Evolutionary conservation across 2,113 vertebrate species (phyloP).

Genomic region (Rhinolophus ferrumequinum): DNA sequence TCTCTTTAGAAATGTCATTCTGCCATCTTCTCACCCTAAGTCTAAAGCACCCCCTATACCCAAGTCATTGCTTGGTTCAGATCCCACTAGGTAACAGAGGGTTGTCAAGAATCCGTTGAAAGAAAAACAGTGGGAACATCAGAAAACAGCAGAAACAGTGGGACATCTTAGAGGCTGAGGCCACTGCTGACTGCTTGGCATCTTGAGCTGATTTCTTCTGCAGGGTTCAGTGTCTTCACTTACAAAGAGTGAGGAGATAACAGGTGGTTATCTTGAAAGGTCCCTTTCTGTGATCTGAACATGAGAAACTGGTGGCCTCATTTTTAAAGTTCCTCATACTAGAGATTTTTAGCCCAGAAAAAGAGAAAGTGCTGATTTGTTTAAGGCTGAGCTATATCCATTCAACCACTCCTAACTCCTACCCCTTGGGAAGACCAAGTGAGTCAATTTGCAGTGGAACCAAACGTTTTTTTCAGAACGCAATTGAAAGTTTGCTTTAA

Average conservation of each 20-base stretch:
- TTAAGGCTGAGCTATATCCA: neutral
- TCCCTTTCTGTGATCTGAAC: neutral
- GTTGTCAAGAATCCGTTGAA: neutral
- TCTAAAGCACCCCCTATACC: neutral
- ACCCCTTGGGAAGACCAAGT: neutral
- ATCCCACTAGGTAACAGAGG: neutral
- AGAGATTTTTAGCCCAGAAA: neutral
- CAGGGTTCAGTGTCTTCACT: neutral
- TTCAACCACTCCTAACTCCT: neutral
- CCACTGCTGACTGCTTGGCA: neutral
- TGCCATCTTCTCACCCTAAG: neutral
- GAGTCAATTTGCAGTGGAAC: neutral
- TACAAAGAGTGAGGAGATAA: neutral
- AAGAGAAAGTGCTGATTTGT: neutral
- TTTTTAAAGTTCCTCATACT: neutral
- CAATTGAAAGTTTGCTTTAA: neutral
- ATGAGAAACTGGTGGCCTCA: neutral
- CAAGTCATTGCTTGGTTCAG: neutral
- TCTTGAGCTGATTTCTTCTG: neutral
- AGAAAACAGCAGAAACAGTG: neutral
- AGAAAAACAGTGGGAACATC: no score
- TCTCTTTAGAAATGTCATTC: neutral
- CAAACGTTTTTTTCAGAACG: conserved; percentile 30
- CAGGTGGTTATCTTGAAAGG: neutral
- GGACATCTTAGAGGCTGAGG: neutral